These are phyloP conservation scores for Lasiommata megera DNA, from an alignment of 2,888 invertebrate genomes.

Conservation along the genomic window DNA sequence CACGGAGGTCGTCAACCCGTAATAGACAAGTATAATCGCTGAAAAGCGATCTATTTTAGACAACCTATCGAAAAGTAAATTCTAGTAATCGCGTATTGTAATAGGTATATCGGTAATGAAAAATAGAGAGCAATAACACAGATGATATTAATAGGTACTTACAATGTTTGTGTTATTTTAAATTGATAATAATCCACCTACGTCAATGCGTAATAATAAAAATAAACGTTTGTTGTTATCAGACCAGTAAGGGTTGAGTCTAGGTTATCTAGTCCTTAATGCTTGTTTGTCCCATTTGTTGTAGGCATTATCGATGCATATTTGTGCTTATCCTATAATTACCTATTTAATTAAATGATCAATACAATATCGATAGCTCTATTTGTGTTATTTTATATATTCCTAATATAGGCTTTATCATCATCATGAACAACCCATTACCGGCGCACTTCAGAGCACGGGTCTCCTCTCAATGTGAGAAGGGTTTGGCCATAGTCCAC, in stretches of 20 bases:
- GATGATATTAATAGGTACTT: not conserved
- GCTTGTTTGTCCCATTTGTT: not conserved
- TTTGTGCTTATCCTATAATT: not conserved
- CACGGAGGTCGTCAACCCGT: no score
- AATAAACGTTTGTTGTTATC: not conserved
- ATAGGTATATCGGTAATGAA: no score
- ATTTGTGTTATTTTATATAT: not conserved
- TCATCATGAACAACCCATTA: no score
- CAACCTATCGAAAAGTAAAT: no score
- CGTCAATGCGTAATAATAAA: conserved; percentile 6
- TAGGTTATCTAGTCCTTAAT: conserved; percentile 19
- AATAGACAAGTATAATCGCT: no score
- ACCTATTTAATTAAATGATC: not conserved
- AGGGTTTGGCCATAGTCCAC: no score
- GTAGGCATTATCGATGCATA: not conserved
- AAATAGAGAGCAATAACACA: no score
- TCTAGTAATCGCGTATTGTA: no score
- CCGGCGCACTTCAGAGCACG: no score
- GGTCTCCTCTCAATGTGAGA: no score
- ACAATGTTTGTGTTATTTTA: not conserved
- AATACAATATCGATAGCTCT: not conserved
- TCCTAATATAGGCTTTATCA: no score
- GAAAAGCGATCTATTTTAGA: no score
- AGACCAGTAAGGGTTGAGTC: conserved; percentile 11
- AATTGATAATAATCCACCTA: conserved; percentile 3